A percentile compares a stretch with the other conserved stretches of the same genome.
These are phyloP conservation scores for Brachyopa scutellaris DNA, from an alignment of 2,888 invertebrate species.

Conservation along the genomic window DNA sequence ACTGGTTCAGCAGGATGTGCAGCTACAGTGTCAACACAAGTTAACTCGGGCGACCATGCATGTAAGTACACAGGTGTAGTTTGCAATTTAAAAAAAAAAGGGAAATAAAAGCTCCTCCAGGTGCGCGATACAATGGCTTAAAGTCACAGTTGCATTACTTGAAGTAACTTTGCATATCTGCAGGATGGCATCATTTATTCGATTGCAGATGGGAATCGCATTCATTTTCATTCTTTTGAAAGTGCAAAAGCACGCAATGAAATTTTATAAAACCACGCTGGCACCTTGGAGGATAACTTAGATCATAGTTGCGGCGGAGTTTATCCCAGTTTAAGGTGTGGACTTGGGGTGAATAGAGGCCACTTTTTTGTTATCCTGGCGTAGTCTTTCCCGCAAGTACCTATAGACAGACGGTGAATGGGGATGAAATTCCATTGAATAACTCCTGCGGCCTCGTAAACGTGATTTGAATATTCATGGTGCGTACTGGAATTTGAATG, in stretches of 20 bases:
- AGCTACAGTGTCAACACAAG: conserved; percentile 31
- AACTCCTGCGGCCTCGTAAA: conserved; percentile 9
- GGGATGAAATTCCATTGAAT: conserved; percentile 31
- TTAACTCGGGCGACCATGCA: conserved; percentile 24
- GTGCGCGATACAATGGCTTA: too few relatives aligned
- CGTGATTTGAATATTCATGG: conserved; percentile 63
- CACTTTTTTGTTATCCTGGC: background rate
- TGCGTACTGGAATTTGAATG: conserved; percentile 37
- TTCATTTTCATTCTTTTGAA: conserved; percentile 37
- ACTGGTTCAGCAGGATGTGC: background rate
- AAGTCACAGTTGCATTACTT: conserved; percentile 16
- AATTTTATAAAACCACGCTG: conserved; percentile 10
- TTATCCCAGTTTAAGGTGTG: conserved; percentile 6
- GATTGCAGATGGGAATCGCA: conserved; percentile 30
- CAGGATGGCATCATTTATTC: conserved; percentile 22
- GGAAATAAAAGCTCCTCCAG: too few relatives aligned
- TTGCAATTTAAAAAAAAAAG: too few relatives aligned
- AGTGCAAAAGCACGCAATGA: conserved; percentile 36
- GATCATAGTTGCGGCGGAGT: background rate
- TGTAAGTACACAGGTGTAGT: conserved; percentile 36
- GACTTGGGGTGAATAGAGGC: background rate
- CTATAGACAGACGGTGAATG: background rate
- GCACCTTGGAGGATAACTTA: background rate
- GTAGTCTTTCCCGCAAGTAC: background rate
- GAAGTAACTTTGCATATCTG: conserved; percentile 10